A percentile compares a stretch with the other conserved stretches of the same genome.
Evolutionary conservation across 2,113 vertebrate genomes (phyloP).

Genomic region (Leptodactylus fuscus): DNA sequence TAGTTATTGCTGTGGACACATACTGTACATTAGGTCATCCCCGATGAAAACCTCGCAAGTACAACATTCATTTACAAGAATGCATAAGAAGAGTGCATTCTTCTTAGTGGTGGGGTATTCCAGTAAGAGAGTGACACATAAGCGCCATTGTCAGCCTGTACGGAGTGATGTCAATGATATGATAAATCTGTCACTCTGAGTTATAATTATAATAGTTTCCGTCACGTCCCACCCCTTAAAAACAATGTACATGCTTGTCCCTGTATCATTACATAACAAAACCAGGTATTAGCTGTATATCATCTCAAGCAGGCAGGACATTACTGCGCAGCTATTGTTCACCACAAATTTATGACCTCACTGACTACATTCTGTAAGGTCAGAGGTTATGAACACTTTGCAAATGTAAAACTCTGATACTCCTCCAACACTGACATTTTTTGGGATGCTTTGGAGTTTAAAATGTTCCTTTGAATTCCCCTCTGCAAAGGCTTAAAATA

Average conservation of each 20-base stretch:
- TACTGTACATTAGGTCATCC: not conserved
- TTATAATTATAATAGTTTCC: conserved; percentile 38
- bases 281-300: not conserved
- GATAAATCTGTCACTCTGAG: conserved; percentile 33
- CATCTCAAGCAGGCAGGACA: not conserved
- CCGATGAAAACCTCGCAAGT: not conserved
- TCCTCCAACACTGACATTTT: not conserved
- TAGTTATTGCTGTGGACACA: not conserved
- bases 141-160: not conserved
- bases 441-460: no score
- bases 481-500: no score
- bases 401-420: not conserved
- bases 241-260: conserved; percentile 28
- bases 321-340: not conserved
- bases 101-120: not conserved
- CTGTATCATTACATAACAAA: conserved; percentile 22
- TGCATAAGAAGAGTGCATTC: not conserved
- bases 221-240: conserved; percentile 9
- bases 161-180: not conserved
- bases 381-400: not conserved
- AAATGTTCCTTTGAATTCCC: no score
- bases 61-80: not conserved
- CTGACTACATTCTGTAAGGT: not conserved
- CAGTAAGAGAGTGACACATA: not conserved
- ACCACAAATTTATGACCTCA: not conserved